Evolutionary conservation across 2,113 vertebrate genomes (phyloP).

Genomic region (Sinocyclocheilus rhinocerous): DNA sequence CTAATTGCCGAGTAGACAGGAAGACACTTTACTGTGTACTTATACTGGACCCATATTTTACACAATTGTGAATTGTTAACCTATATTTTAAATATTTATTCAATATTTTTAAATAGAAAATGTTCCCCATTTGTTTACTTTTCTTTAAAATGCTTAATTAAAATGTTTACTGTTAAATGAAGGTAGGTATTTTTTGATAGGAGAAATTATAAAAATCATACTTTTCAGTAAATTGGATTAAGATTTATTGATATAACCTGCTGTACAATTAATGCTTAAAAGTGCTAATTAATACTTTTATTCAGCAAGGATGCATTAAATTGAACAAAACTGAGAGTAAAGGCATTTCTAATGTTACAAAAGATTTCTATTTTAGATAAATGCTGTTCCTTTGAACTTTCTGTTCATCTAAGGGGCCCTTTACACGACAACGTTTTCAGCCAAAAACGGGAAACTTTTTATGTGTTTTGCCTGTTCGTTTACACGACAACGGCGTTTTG

Average conservation of each 20-base stretch:
- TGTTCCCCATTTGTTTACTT: not conserved
- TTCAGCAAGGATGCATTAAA: not conserved
- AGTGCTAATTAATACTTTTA: not conserved
- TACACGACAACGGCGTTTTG: too few species aligned
- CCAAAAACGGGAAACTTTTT: too few species aligned
- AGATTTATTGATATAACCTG: too few species aligned
- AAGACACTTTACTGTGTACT: not conserved
- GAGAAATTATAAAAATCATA: not conserved
- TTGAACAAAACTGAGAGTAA: not conserved
- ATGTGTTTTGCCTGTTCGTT: too few species aligned
- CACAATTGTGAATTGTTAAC: not conserved
- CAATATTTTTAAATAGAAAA: not conserved
- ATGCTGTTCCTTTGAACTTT: not conserved
- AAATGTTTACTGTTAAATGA: not conserved
- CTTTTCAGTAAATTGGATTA: not conserved
- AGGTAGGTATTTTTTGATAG: not conserved
- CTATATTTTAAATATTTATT: not conserved
- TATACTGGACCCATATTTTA: not conserved
- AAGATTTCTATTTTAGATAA: not conserved
- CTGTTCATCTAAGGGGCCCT: not conserved
- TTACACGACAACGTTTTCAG: too few species aligned
- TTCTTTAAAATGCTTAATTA: not conserved
- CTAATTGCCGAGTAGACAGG: not conserved
- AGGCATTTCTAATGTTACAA: not conserved
- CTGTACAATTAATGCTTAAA: too few species aligned